Base-by-base conservation (phyloP, 1,140 invertebrate genomes). In the Pseudomyrmex flavicornis region DNA sequence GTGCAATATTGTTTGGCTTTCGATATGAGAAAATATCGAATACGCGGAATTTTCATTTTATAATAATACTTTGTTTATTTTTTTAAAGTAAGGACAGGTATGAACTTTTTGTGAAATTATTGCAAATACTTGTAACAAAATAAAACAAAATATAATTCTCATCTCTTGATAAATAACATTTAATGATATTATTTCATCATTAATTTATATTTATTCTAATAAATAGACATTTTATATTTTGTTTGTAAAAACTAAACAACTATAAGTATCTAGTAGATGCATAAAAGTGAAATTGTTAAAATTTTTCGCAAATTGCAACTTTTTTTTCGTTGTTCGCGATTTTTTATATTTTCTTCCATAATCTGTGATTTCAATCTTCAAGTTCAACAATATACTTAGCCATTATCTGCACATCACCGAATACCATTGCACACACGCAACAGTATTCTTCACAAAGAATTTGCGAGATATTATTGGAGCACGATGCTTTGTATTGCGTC, bases 301-400 rank as follows among this genome's bases (percentile, higher is more conserved):
- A 35, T 0, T 35, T 35, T 35, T 35, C 4, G 5, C 35, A 7
- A 68, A 86, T 75, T 82, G 88, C 87, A 82, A 63, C 70, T 46
- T 35, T 44, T 66, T 79, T 76, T 83, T 86, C 46, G 48, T n/a
- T 48, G 2, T 20, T 15, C 59, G 77, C 77, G 74, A 88, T 90
- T 90, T 88, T 88, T 59, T 65, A 22, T 74, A 83, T 88, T 90
- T 87, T 86, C 70, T 85, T 22, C 54, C 26, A 26, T 46, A 62
- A 82, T 20, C 50, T 82, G 50, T 73, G 73, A 74, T 90, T 90
- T 87, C 56, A 80, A 63, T 44, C 82, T 84, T 76, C 65, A 65
- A 77, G 76, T 83, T 88, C 74, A 88, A 77, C 73, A 52, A 87
- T 88, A 88, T 70, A 82, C 82, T 86, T 59, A 88, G 88, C 85